Conservation (phyloP, 2,888 invertebrate genomes). For the Synanthedon andrenaeformis region DNA sequence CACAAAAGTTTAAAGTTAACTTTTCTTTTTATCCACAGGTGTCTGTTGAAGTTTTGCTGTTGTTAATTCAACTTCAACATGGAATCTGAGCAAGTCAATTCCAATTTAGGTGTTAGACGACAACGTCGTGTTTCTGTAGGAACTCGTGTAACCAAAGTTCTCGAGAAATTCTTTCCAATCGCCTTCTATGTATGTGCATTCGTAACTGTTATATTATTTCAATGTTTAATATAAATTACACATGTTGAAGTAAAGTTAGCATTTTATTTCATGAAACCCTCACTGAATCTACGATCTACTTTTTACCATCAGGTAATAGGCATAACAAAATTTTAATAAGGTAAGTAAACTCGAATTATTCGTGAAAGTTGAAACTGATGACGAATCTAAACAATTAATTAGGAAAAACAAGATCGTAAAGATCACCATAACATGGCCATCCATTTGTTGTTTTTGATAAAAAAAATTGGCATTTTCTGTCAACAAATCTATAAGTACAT, state of each 20-base stretch:
- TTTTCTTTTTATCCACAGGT: constrained; percentile 19
- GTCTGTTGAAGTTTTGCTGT: constrained; percentile 35
- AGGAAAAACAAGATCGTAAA: too few relatives aligned
- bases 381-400: too few relatives aligned
- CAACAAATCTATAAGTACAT: too few relatives aligned
- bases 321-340: too few relatives aligned
- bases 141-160: constrained; percentile 15
- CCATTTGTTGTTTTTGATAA: too few relatives aligned
- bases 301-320: too few relatives aligned
- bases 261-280: constrained; percentile 10
- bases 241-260: constrained; percentile 13
- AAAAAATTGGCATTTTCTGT: too few relatives aligned
- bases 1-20: too few relatives aligned
- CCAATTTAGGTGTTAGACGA: not conserved
- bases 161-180: constrained; percentile 50
- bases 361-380: too few relatives aligned
- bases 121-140: constrained; percentile 3
- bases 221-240: constrained; percentile 35
- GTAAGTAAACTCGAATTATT: too few relatives aligned
- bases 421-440: too few relatives aligned
- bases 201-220: constrained; percentile 47
- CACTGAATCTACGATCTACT: not conserved
- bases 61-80: constrained; percentile 9
- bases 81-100: constrained; percentile 15
- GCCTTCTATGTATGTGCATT: constrained; percentile 41